Conservation (phyloP, 2,113 vertebrate species). For the Propithecus coquereli region DNA sequence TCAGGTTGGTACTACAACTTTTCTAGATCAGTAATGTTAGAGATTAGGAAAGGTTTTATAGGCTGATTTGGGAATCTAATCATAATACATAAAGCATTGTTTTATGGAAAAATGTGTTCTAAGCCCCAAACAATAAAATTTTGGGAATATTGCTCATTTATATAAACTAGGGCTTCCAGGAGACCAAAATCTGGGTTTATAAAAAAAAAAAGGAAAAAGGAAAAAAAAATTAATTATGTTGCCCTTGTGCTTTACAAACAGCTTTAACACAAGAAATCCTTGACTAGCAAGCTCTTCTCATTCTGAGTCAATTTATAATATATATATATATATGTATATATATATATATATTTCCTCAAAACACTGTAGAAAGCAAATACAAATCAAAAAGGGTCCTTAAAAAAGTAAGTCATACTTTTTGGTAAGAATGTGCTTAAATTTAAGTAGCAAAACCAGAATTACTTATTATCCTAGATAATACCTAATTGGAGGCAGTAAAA, state of each 20-base stretch:
- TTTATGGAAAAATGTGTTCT: conserved; percentile 2
- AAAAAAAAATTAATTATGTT: neutral
- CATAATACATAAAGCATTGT: neutral
- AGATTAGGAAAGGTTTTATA: neutral
- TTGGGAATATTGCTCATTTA: neutral
- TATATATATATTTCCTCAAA: neutral
- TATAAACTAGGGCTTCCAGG: neutral
- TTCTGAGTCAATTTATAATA: neutral
- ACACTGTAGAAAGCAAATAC: neutral
- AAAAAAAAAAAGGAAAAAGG: neutral
- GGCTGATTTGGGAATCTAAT: neutral
- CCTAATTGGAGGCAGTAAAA: neutral
- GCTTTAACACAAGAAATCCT: neutral
- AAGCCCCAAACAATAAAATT: neutral
- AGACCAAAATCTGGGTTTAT: neutral
- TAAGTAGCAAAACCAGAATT: neutral
- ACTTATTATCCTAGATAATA: neutral
- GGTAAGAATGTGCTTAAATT: neutral
- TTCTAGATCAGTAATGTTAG: neutral
- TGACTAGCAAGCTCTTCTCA: neutral
- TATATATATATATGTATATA: neutral
- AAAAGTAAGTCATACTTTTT: neutral
- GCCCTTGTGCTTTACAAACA: neutral
- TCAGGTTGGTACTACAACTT: neutral
- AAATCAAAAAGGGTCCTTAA: neutral